Evolutionary conservation across 92 coral and sea anemone genomes (phyloP), one percentile per base, ranked within the genome.

Genomic region (Nematostella vectensis): DNA sequence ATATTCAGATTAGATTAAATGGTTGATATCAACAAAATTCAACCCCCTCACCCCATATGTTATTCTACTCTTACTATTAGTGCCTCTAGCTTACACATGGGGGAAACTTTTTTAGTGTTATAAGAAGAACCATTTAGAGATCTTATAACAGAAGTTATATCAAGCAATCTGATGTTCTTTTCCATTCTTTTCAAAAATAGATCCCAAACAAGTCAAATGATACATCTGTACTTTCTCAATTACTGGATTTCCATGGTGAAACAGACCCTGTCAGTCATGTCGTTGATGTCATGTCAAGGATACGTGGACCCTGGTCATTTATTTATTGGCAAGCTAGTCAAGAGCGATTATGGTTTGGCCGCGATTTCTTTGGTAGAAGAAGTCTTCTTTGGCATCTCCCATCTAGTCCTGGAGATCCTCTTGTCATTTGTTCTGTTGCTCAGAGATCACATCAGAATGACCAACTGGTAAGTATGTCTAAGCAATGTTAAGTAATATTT

Each of bases 271-370:
- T 24, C 55, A 43, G 12, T 26, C 88, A 84, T 17, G 40, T 89
- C 37, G 65, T 89, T 29, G 58, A 48, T 2, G 71, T 82, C n/a
- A 30, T 93, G 63, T 62, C 87, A 0, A 57, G 48, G 23, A 51
- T 93, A 22, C 96, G 68, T 51, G 99, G 99, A 16, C 96, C 99
- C 0, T 93, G 99, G 99, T 63, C 93, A n/a, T 66, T 93, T 68
- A 67, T 93, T 29, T 93, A 78, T 61, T 93, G 88, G 70, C 93
- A 93, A 76, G 85, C 88, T 22, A 57, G 24, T 12, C 60, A 75
- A 29, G 72, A 72, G 47, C 74, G 62, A 53, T 70, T 82, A 48
- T 93, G 99, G 99, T 93, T 93, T 78, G 99, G 99, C 3, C 52
- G 99, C 55, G 99, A 93, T 67, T 93, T 71, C 51, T 93, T 93